Evolutionary conservation across 1,140 invertebrate genomes (phyloP).

Genomic region (Aethina tumida): DNA sequence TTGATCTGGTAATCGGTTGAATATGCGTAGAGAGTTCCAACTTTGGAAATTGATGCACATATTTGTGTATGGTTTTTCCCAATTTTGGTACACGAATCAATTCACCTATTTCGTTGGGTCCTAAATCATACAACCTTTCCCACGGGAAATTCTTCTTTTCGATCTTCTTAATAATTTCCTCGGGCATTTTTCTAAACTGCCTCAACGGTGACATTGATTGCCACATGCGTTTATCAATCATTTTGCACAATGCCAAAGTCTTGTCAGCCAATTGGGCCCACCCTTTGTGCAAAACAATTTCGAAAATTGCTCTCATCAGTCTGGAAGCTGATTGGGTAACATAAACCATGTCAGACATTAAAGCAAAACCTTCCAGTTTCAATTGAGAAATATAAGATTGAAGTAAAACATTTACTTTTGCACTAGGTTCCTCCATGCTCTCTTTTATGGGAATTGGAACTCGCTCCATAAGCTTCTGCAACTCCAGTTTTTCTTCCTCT

Average conservation of each 20-base stretch:
- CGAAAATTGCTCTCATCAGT: constrained; percentile 93
- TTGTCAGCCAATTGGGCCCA: constrained; percentile 98
- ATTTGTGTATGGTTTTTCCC: constrained; percentile 96
- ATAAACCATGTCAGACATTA: constrained; percentile 99
- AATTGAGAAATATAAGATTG: constrained; percentile 98
- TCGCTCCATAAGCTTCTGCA: constrained; percentile 93
- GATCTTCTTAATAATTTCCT: constrained; percentile 95
- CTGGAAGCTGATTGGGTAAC: constrained; percentile 96
- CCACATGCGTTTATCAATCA: constrained; percentile 99
- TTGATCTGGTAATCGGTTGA: constrained; percentile 94
- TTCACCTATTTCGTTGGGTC: constrained; percentile 96
- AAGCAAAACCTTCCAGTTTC: constrained; percentile 94
- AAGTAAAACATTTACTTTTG: constrained; percentile 91
- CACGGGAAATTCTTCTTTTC: constrained; percentile 97
- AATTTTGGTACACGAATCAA: constrained; percentile 91
- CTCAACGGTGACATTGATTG: constrained; percentile 97
- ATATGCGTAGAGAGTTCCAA: constrained; percentile 91
- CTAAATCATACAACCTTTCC: constrained; percentile 91
- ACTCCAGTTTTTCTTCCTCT: constrained; percentile 96
- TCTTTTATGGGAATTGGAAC: constrained; percentile 99
- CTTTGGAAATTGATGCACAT: constrained; percentile 96
- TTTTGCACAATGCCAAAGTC: constrained; percentile 91
- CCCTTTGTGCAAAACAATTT: constrained; percentile 81
- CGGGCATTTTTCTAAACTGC: constrained; percentile 97
- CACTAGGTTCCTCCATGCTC: constrained; percentile 95